These are phyloP conservation scores for Orcinus orca DNA, from an alignment of 2,113 vertebrate species.

Conservation along the genomic window DNA sequence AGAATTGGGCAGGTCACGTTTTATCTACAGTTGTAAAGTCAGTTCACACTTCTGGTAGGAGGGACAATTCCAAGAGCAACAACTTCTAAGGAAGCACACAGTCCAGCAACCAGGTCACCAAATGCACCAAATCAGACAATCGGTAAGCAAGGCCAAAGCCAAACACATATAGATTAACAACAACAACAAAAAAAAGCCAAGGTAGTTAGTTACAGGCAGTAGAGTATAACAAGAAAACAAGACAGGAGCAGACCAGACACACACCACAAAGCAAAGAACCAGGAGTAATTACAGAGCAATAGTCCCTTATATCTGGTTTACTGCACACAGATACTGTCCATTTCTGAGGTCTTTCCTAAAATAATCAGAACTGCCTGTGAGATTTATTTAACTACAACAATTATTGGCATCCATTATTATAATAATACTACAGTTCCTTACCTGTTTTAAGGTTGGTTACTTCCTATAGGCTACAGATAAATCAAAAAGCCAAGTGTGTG, in stretches of 20 bases:
- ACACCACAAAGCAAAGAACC: background rate
- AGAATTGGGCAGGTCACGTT: background rate
- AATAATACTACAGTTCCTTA: background rate
- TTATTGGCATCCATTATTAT: background rate
- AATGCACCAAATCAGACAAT: background rate
- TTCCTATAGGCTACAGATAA: background rate
- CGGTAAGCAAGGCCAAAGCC: background rate
- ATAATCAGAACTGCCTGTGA: background rate
- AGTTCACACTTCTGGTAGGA: background rate
- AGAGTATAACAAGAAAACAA: background rate
- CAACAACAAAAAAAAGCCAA: background rate
- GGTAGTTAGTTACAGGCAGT: background rate
- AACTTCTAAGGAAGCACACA: background rate
- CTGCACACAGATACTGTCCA: background rate
- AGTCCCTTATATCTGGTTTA: background rate
- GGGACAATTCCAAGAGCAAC: background rate
- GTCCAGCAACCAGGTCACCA: background rate
- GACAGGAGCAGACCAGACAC: background rate
- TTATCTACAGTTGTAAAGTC: background rate
- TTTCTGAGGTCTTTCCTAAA: background rate
- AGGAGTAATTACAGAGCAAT: background rate
- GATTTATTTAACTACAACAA: background rate
- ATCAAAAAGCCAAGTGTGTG: background rate
- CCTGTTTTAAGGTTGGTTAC: background rate
- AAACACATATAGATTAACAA: background rate